Evolutionary conservation across 1,140 invertebrate genomes (phyloP).

Genomic region (Drosophila ambigua): DNA sequence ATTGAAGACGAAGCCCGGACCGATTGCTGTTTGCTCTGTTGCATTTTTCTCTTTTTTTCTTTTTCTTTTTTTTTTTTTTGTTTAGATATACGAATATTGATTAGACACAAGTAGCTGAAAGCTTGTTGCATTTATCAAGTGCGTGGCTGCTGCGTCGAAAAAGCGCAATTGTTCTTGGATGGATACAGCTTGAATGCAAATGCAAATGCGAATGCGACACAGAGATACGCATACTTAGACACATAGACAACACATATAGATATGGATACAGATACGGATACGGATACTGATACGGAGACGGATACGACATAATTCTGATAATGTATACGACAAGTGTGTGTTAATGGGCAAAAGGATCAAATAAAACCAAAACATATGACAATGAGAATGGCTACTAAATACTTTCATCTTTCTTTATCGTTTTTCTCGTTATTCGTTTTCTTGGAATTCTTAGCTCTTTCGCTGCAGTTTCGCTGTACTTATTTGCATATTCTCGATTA

Average conservation of each 20-base stretch:
- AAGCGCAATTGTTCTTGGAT: constrained; percentile 67
- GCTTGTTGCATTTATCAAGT: constrained; percentile 54
- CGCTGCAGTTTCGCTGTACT: not conserved
- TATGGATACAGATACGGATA: constrained; percentile 16
- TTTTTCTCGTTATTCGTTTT: not conserved
- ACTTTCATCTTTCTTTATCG: constrained; percentile 10
- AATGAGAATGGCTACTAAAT: constrained; percentile 29
- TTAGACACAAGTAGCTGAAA: constrained; percentile 44
- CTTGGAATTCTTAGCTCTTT: not conserved
- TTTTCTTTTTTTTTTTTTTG: not conserved
- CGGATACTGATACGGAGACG: not conserved
- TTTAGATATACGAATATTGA: constrained; percentile 2
- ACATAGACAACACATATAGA: constrained; percentile 18
- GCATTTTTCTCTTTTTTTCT: not conserved
- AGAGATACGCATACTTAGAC: constrained; percentile 39
- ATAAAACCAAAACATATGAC: constrained; percentile 29
- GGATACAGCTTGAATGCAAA: constrained; percentile 14
- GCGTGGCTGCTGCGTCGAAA: constrained; percentile 66
- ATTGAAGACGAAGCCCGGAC: constrained; percentile 71
- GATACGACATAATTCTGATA: constrained; percentile 4
- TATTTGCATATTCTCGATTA: constrained; percentile 53
- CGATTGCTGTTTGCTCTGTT: constrained; percentile 30
- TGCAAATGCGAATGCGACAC: constrained; percentile 46
- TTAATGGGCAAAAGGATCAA: constrained; percentile 38
- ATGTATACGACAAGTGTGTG: constrained; percentile 34